Evolutionary conservation across 1,140 invertebrate species (phyloP).

Genomic region (Drosophila takahashii): DNA sequence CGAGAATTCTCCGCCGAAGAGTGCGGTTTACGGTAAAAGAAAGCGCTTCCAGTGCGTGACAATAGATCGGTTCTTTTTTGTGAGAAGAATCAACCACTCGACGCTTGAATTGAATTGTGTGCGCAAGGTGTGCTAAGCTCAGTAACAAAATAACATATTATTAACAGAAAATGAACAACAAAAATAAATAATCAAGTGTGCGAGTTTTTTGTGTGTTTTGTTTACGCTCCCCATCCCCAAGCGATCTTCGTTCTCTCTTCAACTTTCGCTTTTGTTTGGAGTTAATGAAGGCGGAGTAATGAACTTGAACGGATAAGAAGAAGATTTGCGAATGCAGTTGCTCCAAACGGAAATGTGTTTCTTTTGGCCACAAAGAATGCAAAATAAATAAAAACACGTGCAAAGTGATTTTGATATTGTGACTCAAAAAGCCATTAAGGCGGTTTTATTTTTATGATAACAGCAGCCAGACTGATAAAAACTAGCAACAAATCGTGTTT

Average conservation of each 20-base stretch:
- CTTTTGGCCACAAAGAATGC: neutral
- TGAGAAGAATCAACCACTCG: conserved; percentile 10
- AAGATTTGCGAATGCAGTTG: conserved; percentile 19
- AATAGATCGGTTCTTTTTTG: conserved; percentile 6
- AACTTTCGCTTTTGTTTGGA: conserved; percentile 53
- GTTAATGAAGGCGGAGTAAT: conserved; percentile 18
- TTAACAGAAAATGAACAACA: neutral
- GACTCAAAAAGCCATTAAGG: conserved; percentile 5
- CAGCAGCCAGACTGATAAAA: conserved; percentile 14
- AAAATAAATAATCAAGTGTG: conserved; percentile 5
- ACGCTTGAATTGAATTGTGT: conserved; percentile 42
- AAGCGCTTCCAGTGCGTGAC: conserved; percentile 52
- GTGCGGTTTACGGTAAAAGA: conserved; percentile 57
- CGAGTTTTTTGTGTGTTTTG: conserved; percentile 14
- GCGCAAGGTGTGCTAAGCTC: conserved; percentile 21
- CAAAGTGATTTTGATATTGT: conserved; percentile 11
- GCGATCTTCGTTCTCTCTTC: conserved; percentile 35
- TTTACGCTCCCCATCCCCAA: conserved; percentile 32
- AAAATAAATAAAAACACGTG: conserved; percentile 36
- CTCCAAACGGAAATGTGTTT: conserved; percentile 30
- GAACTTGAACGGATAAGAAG: conserved; percentile 16
- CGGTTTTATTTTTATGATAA: conserved; percentile 22
- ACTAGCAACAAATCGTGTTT: conserved; percentile 17
- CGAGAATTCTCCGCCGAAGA: conserved; percentile 49
- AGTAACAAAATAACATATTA: conserved; percentile 7